A percentile compares a stretch with the other conserved stretches of the same genome.
Conservation (phyloP, 2,797 vertebrate genomes). For the Premnoplex brunnescens region DNA sequence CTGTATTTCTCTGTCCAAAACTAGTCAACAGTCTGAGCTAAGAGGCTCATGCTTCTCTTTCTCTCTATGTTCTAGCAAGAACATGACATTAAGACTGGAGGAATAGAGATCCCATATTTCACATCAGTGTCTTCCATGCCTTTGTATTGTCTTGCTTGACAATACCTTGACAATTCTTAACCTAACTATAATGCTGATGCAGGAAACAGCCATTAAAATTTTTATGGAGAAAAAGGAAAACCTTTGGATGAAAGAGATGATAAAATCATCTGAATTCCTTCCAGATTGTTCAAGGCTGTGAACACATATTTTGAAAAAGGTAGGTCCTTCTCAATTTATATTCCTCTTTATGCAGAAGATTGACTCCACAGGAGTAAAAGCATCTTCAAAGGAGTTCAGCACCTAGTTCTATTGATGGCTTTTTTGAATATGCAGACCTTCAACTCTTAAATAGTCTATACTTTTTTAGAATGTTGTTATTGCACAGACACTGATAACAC, state of each 20-base stretch:
- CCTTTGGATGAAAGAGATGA: not conserved
- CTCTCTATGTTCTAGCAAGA: not conserved
- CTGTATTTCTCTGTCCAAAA: not conserved
- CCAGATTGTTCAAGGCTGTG: not conserved
- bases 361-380: constrained; percentile 5
- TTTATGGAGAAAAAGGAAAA: not conserved
- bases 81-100: not conserved
- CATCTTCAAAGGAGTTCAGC: constrained; percentile 23
- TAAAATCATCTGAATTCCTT: constrained; percentile 4
- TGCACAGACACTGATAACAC: not conserved
- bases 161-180: not conserved
- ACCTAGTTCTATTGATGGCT: not conserved
- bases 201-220: not conserved
- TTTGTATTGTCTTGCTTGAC: not conserved
- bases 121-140: not conserved
- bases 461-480: not conserved
- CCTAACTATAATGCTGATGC: not conserved
- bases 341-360: not conserved
- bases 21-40: not conserved
- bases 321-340: not conserved
- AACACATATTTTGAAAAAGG: not conserved
- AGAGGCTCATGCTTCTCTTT: not conserved
- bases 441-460: not conserved
- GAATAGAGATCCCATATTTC: not conserved
- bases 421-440: constrained; percentile 32